Base-by-base conservation (phyloP, 1,140 invertebrate species). In the Bombus haemorrhoidalis region DNA sequence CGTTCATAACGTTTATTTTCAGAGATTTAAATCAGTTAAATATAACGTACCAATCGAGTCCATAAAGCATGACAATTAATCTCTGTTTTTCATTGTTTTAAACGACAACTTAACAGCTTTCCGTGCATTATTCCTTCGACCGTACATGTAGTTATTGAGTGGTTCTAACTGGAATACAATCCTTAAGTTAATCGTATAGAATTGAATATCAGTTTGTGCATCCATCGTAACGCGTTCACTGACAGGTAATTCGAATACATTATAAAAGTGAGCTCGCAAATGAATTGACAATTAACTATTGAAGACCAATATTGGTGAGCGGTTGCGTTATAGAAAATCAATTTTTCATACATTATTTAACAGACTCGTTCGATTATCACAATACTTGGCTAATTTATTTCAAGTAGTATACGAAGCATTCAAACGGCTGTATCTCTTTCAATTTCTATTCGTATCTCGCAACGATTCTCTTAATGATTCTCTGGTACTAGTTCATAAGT, bases 281-380 rank as follows among this genome's bases (percentile, higher is more conserved):
- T n/a, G 9, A 75, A 34, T 64, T 69, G 57, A 28, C 22, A 41
- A 62, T 79, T 47, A 79, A 43, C 22, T 37, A 47, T 84, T 53
- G 8, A 59, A 71, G n/a, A 62, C 6, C 1, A 32, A 80, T 88
- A 80, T 88, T 41, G 47, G 43, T 47, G 15, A 34, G 15, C 25
- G 41, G 59, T 79, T 13, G 18, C 6, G 15, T 47, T 86, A 88
- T 82, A 47, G 87, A 34, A 82, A 88, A 89, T 82, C 78, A 88
- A 88, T 86, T 69, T 62, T 62, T 28, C 34, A 77, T 81, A 64
- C 69, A 81, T 89, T 88, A 79, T 89, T 88, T 53, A 86, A 34
- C 18, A 79, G n/a, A 22, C 28, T 43, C 28, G 66, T 3, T 53
- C 59, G 41, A n/a, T 43, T 64, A 32, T 74, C 15, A 18, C 25